phyloP scores from a whole-genome alignment of 2,888 invertebrate genomes.

The Anaspis maculata region DNA sequence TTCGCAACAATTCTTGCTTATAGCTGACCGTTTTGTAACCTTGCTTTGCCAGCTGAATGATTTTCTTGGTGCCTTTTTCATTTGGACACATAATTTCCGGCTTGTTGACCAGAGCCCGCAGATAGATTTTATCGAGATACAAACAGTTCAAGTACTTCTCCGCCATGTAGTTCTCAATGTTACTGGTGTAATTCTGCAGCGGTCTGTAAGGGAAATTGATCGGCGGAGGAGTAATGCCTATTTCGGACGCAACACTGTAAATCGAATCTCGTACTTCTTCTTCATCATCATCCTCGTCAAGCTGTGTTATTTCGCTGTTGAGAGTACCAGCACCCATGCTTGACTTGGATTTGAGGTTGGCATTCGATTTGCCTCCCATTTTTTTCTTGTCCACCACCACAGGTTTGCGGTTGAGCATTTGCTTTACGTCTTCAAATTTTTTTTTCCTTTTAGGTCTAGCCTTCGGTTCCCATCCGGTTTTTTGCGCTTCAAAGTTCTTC shows the following conservation, averaged over 20 bases:
- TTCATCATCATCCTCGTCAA: neutral
- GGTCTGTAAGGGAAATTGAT: slow-evolving; percentile 31
- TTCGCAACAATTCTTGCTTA: slow-evolving; percentile 41
- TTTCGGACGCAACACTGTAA: slow-evolving; percentile 27
- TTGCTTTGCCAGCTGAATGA: slow-evolving; percentile 29
- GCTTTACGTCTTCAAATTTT: too few relatives aligned
- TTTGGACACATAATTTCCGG: slow-evolving; percentile 37
- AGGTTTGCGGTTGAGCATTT: too few relatives aligned
- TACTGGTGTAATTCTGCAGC: slow-evolving; percentile 37
- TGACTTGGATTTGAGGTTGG: neutral
- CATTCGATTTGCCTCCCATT: neutral
- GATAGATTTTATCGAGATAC: slow-evolving; percentile 41
- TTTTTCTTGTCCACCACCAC: neutral
- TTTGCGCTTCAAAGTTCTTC: slow-evolving; percentile 28
- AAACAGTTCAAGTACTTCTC: slow-evolving; percentile 41
- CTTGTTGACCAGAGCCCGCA: slow-evolving; percentile 32
- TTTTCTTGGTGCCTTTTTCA: slow-evolving; percentile 26
- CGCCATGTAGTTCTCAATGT: slow-evolving; percentile 40
- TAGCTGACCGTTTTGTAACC: slow-evolving; percentile 34
- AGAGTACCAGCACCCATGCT: neutral
- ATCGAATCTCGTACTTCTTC: slow-evolving; percentile 27
- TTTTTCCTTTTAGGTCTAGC: slow-evolving; percentile 23
- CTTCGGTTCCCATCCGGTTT: slow-evolving; percentile 28
- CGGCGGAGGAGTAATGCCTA: slow-evolving; percentile 28
- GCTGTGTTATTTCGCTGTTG: neutral